Conservation (phyloP, 2,888 invertebrate species). For the Papilio demoleus region DNA sequence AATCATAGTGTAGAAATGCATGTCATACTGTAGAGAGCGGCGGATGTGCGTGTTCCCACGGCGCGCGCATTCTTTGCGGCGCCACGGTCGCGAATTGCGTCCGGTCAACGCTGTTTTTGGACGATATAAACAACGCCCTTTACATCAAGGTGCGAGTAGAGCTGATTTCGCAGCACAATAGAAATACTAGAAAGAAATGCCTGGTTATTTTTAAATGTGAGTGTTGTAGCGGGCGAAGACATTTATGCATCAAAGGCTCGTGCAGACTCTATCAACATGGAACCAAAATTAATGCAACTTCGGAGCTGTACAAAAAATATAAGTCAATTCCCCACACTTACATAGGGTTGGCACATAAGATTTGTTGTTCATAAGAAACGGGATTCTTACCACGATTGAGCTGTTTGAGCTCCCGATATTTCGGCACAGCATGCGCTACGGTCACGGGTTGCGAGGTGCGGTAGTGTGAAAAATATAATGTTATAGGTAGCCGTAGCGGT, state of each 20-base stretch:
- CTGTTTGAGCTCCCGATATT: too few relatives aligned
- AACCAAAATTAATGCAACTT: too few relatives aligned
- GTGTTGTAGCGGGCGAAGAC: not conserved
- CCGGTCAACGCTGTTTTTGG: conserved; percentile 27
- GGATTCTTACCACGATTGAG: too few relatives aligned
- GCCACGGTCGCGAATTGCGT: conserved; percentile 24
- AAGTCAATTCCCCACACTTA: too few relatives aligned
- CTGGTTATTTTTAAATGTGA: not conserved
- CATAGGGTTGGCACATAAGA: too few relatives aligned
- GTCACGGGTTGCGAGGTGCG: too few relatives aligned
- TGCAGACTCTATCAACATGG: not conserved
- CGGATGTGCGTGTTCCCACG: conserved; percentile 40
- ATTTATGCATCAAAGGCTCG: not conserved
- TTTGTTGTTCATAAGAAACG: too few relatives aligned
- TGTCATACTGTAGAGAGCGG: conserved; percentile 35
- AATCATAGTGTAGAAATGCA: conserved; percentile 30
- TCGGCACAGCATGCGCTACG: too few relatives aligned
- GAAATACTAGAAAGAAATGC: not conserved
- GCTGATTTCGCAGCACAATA: not conserved
- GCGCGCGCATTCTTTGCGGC: conserved; percentile 39
- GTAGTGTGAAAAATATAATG: too few relatives aligned
- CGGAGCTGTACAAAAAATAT: too few relatives aligned
- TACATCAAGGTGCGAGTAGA: not conserved
- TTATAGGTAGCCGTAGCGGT: too few relatives aligned
- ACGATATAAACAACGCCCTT: not conserved